A percentile compares a stretch with the other conserved stretches of the same genome.
Evolutionary conservation across 1,140 invertebrate species (phyloP).

Genomic region (Theocolax elegans): DNA sequence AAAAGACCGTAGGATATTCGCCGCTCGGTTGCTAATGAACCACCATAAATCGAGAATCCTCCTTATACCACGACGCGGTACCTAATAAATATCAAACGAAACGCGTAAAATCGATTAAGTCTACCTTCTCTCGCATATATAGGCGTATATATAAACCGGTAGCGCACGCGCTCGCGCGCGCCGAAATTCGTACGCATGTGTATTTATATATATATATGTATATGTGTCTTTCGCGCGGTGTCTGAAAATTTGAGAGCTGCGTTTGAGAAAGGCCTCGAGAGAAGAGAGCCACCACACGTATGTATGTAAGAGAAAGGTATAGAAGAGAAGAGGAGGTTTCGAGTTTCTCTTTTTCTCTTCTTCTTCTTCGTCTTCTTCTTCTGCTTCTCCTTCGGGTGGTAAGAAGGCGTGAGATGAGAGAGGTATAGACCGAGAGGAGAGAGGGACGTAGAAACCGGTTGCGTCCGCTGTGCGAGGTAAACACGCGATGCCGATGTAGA

Average conservation of each 20-base stretch:
- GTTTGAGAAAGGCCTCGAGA: conserved; percentile 20
- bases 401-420: conserved; percentile 40
- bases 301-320: no score
- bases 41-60: no score
- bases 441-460: conserved; percentile 57
- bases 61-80: no score
- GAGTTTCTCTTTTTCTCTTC: no score
- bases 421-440: conserved; percentile 35
- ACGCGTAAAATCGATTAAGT: conserved; percentile 18
- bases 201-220: neutral
- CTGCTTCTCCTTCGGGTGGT: conserved; percentile 5
- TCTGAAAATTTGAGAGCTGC: conserved; percentile 31
- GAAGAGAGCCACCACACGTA: no score
- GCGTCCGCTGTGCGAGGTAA: conserved; percentile 54
- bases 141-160: conserved; percentile 10
- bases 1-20: no score
- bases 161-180: neutral
- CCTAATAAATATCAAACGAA: conserved; percentile 30
- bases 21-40: no score
- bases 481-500: conserved; percentile 65
- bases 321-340: no score
- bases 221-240: conserved; percentile 3
- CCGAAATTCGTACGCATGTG: neutral
- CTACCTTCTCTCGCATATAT: neutral
- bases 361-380: no score